These are phyloP conservation scores for Onchidella celtica DNA, from an alignment of 2,888 invertebrate genomes.

Conservation along the genomic window DNA sequence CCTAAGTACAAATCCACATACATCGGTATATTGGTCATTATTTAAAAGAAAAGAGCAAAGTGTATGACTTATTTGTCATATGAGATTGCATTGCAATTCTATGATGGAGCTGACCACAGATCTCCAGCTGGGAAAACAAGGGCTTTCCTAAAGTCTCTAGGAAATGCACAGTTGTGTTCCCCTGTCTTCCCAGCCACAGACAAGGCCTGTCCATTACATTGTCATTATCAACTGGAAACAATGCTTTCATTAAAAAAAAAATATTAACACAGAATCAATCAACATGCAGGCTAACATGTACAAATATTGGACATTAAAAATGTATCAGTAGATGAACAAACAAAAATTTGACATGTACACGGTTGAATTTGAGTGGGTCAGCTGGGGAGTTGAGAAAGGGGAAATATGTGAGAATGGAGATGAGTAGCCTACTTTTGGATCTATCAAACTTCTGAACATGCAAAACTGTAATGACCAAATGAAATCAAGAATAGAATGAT, in stretches of 20 bases:
- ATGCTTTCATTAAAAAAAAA: too few species aligned
- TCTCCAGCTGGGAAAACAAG: neutral
- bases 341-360: neutral
- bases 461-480: too few species aligned
- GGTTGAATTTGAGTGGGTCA: neutral
- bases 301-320: neutral
- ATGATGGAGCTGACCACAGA: neutral
- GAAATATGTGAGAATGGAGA: too few species aligned
- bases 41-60: neutral
- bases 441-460: too few species aligned
- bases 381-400: too few species aligned
- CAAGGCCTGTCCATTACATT: neutral
- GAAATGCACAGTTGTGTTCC: neutral
- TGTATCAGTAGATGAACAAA: neutral
- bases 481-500: too few species aligned
- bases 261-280: neutral
- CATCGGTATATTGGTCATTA: too few species aligned
- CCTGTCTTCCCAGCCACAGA: neutral
- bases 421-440: too few species aligned
- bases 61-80: neutral
- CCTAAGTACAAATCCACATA: too few species aligned
- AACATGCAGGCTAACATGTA: neutral
- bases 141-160: neutral
- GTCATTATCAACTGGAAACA: neutral
- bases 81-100: constrained; percentile 26